These are phyloP conservation scores for Penaeus japonicus DNA, from an alignment of 1,140 invertebrate species.

Conservation along the genomic window DNA sequence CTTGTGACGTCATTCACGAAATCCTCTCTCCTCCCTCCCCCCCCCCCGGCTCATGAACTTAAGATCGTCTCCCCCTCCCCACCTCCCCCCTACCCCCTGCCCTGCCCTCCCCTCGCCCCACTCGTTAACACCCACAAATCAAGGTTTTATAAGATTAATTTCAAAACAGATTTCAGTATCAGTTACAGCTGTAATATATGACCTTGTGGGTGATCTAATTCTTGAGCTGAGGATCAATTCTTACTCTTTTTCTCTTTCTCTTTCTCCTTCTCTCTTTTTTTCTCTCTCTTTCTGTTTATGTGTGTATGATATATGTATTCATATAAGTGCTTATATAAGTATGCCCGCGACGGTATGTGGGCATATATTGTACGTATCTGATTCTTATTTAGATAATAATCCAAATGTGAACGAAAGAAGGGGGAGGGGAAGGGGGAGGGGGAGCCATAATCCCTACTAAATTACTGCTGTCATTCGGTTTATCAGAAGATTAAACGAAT, in stretches of 20 bases:
- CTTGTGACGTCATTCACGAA: too few relatives aligned
- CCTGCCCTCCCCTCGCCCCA: too few relatives aligned
- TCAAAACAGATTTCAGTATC: too few relatives aligned
- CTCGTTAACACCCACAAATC: too few relatives aligned
- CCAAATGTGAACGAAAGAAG: neutral
- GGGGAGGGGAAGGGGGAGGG: neutral
- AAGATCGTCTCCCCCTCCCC: neutral
- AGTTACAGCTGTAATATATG: too few relatives aligned
- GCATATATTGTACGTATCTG: neutral
- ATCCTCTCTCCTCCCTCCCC: neutral
- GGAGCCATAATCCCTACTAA: neutral
- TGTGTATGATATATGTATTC: neutral
- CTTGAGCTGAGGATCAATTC: too few relatives aligned
- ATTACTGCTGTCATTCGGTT: too few relatives aligned
- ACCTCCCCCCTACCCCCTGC: neutral
- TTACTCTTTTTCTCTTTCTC: neutral
- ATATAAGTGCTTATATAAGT: neutral
- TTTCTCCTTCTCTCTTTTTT: neutral
- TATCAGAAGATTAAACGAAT: too few relatives aligned
- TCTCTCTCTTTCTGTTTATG: neutral
- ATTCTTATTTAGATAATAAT: too few relatives aligned
- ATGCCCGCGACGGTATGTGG: neutral
- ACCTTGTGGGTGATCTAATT: too few relatives aligned
- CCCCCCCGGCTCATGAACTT: neutral
- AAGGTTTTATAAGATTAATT: too few relatives aligned